Evolutionary conservation across 1,140 invertebrate genomes (phyloP).

Genomic region (Coptotermes formosanus): DNA sequence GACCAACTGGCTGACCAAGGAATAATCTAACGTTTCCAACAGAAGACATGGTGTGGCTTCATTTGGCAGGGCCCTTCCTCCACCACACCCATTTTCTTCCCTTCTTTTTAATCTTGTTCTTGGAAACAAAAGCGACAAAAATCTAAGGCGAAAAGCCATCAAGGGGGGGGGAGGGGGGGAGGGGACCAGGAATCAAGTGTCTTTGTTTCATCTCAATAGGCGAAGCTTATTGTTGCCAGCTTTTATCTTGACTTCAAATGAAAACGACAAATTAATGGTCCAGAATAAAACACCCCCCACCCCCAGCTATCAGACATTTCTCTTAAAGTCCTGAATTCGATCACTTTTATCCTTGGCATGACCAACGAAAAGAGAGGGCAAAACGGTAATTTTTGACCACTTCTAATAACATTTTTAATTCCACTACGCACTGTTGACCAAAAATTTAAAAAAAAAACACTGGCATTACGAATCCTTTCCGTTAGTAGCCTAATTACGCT

Average conservation of each 20-base stretch:
- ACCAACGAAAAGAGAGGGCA: too few relatives aligned
- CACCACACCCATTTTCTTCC: conserved; percentile 2
- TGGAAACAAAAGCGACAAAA: background rate
- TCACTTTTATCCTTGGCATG: too few relatives aligned
- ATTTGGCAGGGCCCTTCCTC: background rate
- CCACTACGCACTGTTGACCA: too few relatives aligned
- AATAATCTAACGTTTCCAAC: background rate
- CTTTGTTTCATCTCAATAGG: background rate
- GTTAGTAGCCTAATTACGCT: too few relatives aligned
- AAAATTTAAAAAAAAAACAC: too few relatives aligned
- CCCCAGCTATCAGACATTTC: background rate
- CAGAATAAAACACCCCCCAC: background rate
- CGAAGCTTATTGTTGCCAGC: background rate
- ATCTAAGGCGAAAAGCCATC: background rate
- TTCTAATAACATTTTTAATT: too few relatives aligned
- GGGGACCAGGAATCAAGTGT: background rate
- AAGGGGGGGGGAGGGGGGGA: background rate
- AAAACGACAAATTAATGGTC: background rate
- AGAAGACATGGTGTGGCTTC: background rate
- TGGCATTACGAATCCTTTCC: too few relatives aligned
- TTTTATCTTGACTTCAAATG: background rate
- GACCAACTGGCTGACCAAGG: background rate
- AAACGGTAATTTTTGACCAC: too few relatives aligned
- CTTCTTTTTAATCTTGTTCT: background rate
- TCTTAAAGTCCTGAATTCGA: too few relatives aligned